A percentile compares a stretch with the other conserved stretches of the same genome.
Conservation (phyloP, 2,797 vertebrate species). For the Phrynocephalus guinanensis region DNA sequence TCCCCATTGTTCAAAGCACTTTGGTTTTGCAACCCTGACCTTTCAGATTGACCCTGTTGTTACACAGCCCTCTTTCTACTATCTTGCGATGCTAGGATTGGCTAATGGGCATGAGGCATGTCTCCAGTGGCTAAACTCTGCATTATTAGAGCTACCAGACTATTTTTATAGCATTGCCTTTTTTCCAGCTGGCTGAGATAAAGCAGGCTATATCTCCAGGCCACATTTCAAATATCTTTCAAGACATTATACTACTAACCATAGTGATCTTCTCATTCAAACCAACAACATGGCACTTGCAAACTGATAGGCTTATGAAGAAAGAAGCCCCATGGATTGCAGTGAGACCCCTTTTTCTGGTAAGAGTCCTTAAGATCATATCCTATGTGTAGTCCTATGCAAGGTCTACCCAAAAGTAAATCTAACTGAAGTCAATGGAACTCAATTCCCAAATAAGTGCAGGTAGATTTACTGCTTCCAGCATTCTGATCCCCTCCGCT, state of each 20-base stretch:
- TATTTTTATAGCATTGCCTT: slow-evolving; percentile 43
- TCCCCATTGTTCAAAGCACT: slow-evolving; percentile 39
- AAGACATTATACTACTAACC: slow-evolving; percentile 46
- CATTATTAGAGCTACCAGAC: slow-evolving; percentile 47
- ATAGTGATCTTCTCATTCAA: slow-evolving; percentile 51
- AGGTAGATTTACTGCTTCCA: neutral
- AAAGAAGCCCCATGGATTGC: neutral
- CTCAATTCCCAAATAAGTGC: neutral
- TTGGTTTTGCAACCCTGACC: slow-evolving; percentile 48
- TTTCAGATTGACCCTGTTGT: slow-evolving; percentile 33
- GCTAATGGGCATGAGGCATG: slow-evolving; percentile 45
- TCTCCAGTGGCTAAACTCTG: slow-evolving; percentile 35
- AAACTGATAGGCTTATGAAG: neutral
- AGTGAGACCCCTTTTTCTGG: neutral
- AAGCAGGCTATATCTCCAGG: slow-evolving; percentile 54
- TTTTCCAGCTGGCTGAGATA: slow-evolving; percentile 18
- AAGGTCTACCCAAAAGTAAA: neutral
- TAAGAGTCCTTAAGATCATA: neutral
- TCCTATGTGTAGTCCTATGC: neutral
- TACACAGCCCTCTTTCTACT: slow-evolving; percentile 31
- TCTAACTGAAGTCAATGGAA: neutral
- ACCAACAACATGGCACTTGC: neutral
- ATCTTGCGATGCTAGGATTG: slow-evolving; percentile 31
- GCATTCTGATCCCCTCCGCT: slow-evolving; percentile 44
- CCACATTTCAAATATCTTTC: slow-evolving; percentile 33